Base-by-base conservation (phyloP, 1,140 invertebrate genomes). In the Stegodyphus mimosarum region DNA sequence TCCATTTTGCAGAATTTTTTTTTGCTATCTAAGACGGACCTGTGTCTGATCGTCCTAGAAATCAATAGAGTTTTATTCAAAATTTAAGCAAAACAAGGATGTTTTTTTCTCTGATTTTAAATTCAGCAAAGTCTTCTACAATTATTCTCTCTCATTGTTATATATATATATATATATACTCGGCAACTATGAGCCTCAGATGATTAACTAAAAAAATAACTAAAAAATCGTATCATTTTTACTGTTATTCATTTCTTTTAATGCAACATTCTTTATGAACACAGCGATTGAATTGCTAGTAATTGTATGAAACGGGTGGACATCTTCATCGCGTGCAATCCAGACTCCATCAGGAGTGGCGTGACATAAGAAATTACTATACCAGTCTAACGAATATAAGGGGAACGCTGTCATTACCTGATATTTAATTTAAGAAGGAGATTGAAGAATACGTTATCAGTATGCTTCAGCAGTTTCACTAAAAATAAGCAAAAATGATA, bases 391-490 rank as follows among this genome's bases (percentile, higher is more conserved):
- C 64, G 64, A 67, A 67, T 67, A 67, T 67, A 2, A 67, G 2
- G 11, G 11, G 17, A 67, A 18, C 2, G 17, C 64, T 67, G 64
- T 67, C 64, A 67, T 67, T 67, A 67, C 64, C 55, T n/a, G 1
- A 67, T 9, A 67, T 67, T 67, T 67, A 67, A 67, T 67, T 67
- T 67, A 67, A 67, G 64, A 18, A 67, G 17, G 17, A 67, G 64
- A n/a, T 18, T 67, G 7, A 3, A 18, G 17, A 67, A 17, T 33
- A 33, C 33, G 33, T 33, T 33, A 33, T 33, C 3, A 33, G 33
- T 33, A 33, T 33, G 33, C 33, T 33, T 3, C 33, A 33, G 33
- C 33, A 33, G 33, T 33, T 33, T 33, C 33, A 33, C 33, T 33
- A 33, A 33, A 33, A 33, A 33, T 33, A 33, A 33, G 33, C 33